These are phyloP conservation scores for Saccostrea glomerata DNA, from an alignment of 1,140 invertebrate species.

Conservation along the genomic window DNA sequence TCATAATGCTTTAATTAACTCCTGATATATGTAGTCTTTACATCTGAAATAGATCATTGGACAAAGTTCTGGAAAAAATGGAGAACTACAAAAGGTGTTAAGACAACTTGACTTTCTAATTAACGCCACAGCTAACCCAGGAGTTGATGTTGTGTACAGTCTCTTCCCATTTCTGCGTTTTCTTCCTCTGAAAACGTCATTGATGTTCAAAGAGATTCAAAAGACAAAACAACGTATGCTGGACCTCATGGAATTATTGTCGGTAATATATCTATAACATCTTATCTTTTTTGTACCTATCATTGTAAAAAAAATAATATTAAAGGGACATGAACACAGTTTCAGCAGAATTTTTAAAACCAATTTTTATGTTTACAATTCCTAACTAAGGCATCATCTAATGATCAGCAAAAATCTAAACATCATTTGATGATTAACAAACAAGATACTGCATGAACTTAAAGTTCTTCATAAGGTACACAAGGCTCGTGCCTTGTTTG, in stretches of 20 bases:
- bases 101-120: neutral
- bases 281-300: neutral
- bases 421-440: too few relatives aligned
- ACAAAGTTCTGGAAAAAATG: conserved; percentile 2
- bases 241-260: neutral
- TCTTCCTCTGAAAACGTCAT: neutral
- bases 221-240: neutral
- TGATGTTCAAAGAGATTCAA: neutral
- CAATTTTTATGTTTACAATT: too few relatives aligned
- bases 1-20: neutral
- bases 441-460: too few relatives aligned
- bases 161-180: neutral
- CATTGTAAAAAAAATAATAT: neutral
- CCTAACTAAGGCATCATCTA: too few relatives aligned
- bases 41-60: conserved; percentile 5
- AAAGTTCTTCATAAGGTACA: too few relatives aligned
- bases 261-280: neutral
- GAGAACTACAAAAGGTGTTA: conserved; percentile 21
- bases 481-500: too few relatives aligned
- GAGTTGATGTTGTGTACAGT: neutral
- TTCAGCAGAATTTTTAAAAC: too few relatives aligned
- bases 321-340: too few relatives aligned
- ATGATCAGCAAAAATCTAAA: too few relatives aligned
- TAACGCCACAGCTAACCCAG: neutral
- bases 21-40: neutral